Evolutionary conservation across 2,113 vertebrate genomes (phyloP).

Genomic region (Gasterosteus nipponicus): DNA sequence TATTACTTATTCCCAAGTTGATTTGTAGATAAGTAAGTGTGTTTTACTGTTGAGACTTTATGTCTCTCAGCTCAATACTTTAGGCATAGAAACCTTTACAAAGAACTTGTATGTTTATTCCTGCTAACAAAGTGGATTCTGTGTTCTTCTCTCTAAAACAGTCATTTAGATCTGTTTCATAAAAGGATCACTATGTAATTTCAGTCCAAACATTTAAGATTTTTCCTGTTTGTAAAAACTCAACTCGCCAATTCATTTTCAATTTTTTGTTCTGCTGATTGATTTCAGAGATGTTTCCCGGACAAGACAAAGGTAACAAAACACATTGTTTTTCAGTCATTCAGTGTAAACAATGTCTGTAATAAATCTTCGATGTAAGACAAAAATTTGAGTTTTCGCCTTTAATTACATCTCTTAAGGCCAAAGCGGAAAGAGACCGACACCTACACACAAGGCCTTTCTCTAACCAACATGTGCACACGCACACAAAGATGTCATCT

Average conservation of each 20-base stretch:
- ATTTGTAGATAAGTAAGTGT: not conserved
- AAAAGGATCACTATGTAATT: conserved; percentile 22
- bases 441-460: not conserved
- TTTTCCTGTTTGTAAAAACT: conserved; percentile 10
- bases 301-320: not conserved
- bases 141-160: not conserved
- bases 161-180: conserved; percentile 26
- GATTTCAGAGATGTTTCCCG: not conserved
- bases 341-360: not conserved
- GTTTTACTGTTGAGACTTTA: not conserved
- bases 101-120: conserved; percentile 32
- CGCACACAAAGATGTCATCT: conserved; percentile 32
- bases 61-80: not conserved
- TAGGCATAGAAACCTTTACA: not conserved
- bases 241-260: not conserved
- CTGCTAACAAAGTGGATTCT: conserved; percentile 15
- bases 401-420: conserved; percentile 20
- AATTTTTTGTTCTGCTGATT: not conserved
- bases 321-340: not conserved
- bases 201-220: conserved; percentile 41
- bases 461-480: not conserved
- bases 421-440: conserved; percentile 1
- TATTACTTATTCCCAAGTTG: not conserved
- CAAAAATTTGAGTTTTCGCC: not conserved
- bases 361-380: not conserved